phyloP scores from a whole-genome alignment of 2,888 invertebrate species.

The Rhopalosiphum nymphaeae region DNA sequence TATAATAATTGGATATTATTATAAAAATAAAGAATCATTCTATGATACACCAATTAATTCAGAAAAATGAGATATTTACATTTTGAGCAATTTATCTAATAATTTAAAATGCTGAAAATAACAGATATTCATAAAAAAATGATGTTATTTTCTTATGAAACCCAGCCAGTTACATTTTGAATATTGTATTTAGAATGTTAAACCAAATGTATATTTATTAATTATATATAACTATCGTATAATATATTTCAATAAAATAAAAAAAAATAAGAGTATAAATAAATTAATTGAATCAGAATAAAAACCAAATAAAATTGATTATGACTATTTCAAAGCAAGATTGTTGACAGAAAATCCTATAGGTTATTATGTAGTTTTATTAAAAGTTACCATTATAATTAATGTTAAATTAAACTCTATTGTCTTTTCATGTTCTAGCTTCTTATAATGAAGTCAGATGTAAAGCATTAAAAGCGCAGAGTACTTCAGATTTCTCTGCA shows the following conservation, averaged over 20 bases:
- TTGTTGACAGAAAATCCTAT: background rate
- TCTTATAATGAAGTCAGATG: background rate
- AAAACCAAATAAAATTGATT: background rate
- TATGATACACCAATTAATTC: background rate
- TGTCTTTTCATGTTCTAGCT: background rate
- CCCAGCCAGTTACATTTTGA: no score
- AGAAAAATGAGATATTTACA: conserved; percentile 1
- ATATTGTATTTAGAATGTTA: background rate
- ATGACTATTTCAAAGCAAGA: background rate
- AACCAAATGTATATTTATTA: no score
- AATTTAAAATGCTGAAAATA: background rate
- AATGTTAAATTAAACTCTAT: background rate
- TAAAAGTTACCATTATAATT: background rate
- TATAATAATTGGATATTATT: background rate
- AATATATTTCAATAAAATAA: no score
- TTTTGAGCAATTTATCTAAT: background rate
- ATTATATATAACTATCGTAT: no score
- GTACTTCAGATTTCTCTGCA: background rate
- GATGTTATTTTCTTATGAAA: background rate
- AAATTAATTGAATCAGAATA: background rate
- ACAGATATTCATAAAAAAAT: conserved; percentile 3
- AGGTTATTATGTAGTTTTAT: background rate
- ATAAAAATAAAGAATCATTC: conserved; percentile 1
- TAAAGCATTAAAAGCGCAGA: background rate
- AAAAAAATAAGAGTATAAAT: background rate